These are phyloP conservation scores for Oxygymnocypris stewartii DNA, from an alignment of 2,113 vertebrate genomes.

Conservation along the genomic window DNA sequence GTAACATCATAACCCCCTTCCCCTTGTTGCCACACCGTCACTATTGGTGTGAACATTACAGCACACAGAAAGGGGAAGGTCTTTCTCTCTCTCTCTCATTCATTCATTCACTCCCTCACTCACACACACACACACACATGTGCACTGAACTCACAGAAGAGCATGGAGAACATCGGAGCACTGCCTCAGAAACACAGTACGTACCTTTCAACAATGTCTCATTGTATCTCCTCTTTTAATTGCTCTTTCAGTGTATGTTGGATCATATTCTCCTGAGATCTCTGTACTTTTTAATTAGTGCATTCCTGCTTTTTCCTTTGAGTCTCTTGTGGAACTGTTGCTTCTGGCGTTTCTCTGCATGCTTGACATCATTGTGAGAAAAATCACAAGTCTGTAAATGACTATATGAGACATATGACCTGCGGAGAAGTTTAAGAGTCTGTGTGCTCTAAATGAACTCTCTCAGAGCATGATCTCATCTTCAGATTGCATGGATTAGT, in stretches of 20 bases:
- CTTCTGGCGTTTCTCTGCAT: conserved; percentile 14
- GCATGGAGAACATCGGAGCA: conserved; percentile 48
- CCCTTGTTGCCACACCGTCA: conserved; percentile 8
- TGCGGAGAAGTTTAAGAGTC: conserved; percentile 3
- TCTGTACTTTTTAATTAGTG: conserved; percentile 41
- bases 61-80: neutral
- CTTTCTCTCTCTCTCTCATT: neutral
- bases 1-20: conserved; percentile 27
- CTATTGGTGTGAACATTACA: conserved; percentile 22
- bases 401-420: neutral
- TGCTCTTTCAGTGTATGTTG: conserved; percentile 24
- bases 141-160: conserved; percentile 42
- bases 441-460: neutral
- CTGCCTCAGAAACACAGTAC: conserved; percentile 57
- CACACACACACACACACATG: conserved; percentile 36
- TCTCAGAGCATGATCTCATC: conserved; percentile 3
- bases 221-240: conserved; percentile 35
- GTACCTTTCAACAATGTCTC: conserved; percentile 14
- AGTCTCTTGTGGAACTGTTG: conserved; percentile 21
- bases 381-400: conserved; percentile 17
- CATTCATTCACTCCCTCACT: neutral
- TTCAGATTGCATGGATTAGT: neutral
- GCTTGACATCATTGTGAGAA: conserved; percentile 8
- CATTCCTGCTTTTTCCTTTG: conserved; percentile 15
- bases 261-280: conserved; percentile 9